Conservation (phyloP, 2,888 invertebrate species). For the Brachypalpus laphriformis region DNA sequence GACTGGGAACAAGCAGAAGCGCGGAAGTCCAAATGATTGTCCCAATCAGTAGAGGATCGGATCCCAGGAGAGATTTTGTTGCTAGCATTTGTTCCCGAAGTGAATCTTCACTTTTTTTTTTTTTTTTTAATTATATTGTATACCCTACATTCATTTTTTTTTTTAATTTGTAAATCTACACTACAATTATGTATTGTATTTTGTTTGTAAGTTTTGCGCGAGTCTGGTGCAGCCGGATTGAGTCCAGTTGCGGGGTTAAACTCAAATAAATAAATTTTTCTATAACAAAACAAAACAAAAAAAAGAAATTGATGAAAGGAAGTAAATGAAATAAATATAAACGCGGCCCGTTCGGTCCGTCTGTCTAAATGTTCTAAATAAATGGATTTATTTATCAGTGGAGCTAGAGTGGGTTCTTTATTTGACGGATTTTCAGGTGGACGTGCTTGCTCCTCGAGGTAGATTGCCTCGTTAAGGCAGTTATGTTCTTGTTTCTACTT, state of each 20-base stretch:
- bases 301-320: conserved; percentile 15
- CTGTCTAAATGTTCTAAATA: conserved; percentile 66
- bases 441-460: no score
- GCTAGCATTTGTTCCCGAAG: conserved; percentile 41
- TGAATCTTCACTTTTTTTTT: conserved; percentile 21
- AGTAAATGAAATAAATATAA: conserved; percentile 46
- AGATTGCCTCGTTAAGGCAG: no score
- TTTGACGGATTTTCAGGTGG: background rate
- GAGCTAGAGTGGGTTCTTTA: background rate
- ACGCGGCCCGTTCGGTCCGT: no score
- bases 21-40: conserved; percentile 86
- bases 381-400: conserved; percentile 56
- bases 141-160: conserved; percentile 4
- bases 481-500: background rate
- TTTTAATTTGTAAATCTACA: conserved; percentile 32
- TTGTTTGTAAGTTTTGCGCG: conserved; percentile 43
- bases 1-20: conserved; percentile 77
- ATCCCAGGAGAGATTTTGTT: conserved; percentile 42
- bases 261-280: conserved; percentile 26
- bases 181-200: conserved; percentile 47
- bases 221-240: conserved; percentile 30
- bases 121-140: background rate
- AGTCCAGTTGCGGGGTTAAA: conserved; percentile 34
- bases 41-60: conserved; percentile 86
- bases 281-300: conserved; percentile 31